These are phyloP conservation scores for Drosophila bunnanda DNA, from an alignment of 2,888 invertebrate species.

Conservation along the genomic window DNA sequence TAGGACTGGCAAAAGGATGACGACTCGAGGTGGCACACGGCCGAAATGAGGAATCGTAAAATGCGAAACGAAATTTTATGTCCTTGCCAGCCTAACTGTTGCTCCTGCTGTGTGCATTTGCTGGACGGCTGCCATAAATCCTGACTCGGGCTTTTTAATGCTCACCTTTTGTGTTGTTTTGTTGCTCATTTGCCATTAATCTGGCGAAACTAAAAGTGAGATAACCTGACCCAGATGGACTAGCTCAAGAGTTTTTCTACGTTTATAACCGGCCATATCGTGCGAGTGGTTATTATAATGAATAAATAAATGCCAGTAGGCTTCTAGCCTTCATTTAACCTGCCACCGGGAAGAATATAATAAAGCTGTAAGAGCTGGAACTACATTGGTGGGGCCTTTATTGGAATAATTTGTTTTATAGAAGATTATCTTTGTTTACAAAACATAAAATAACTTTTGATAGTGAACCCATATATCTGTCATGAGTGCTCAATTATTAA, in stretches of 20 bases:
- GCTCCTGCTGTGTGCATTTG: conserved; percentile 29
- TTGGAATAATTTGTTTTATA: conserved; percentile 4
- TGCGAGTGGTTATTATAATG: conserved; percentile 4
- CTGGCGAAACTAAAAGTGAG: conserved; percentile 38
- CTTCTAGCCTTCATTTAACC: background rate
- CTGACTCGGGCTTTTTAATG: conserved; percentile 40
- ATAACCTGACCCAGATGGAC: conserved; percentile 34
- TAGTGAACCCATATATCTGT: background rate
- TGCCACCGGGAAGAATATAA: background rate
- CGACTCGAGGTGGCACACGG: background rate
- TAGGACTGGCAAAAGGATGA: conserved; percentile 32
- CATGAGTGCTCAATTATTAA: background rate
- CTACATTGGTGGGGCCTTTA: background rate
- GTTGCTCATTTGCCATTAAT: conserved; percentile 48
- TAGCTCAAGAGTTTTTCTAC: conserved; percentile 1
- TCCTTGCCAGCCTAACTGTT: conserved; percentile 35
- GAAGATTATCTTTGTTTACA: background rate
- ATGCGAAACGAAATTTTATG: conserved; percentile 45
- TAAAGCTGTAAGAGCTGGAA: background rate
- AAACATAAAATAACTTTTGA: background rate
- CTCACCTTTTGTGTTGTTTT: conserved; percentile 49
- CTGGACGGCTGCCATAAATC: conserved; percentile 48
- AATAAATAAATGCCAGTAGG: conserved; percentile 7
- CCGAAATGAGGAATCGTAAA: conserved; percentile 38
- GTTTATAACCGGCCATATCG: conserved; percentile 1